A percentile compares a stretch with the other conserved stretches of the same genome.
Evolutionary conservation across 2,888 invertebrate genomes (phyloP).

Genomic region (Rhamnusium bicolor): DNA sequence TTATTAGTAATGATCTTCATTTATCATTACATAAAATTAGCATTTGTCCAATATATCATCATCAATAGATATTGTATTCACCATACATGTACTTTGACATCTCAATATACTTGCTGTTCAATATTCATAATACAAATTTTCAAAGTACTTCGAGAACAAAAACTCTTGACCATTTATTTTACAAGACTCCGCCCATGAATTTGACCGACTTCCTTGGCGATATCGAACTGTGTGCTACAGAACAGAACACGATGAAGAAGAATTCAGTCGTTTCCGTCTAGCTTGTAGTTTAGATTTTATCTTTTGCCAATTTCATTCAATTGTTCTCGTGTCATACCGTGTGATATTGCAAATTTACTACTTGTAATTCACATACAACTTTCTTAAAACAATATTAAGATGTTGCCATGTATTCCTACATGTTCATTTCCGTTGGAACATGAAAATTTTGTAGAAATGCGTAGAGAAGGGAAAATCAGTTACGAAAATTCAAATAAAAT

Average conservation of each 20-base stretch:
- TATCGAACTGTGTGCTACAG: not conserved
- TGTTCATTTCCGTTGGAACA: too few relatives aligned
- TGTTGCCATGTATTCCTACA: too few relatives aligned
- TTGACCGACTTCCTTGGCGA: conserved; percentile 9
- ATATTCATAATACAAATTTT: not conserved
- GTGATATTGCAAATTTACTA: conserved; percentile 8
- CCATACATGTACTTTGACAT: not conserved
- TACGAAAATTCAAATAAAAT: not conserved
- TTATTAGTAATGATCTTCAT: not conserved
- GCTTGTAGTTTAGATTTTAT: conserved; percentile 12
- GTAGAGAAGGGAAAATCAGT: too few relatives aligned
- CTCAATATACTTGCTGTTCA: not conserved
- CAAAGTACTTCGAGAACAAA: not conserved
- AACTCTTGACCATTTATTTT: not conserved
- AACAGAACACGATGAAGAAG: conserved; percentile 4
- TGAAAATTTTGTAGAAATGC: too few relatives aligned
- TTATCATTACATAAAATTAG: not conserved
- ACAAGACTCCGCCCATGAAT: not conserved
- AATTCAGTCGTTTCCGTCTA: conserved; percentile 7
- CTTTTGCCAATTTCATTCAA: not conserved
- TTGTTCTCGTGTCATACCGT: conserved; percentile 15
- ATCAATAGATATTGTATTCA: not conserved
- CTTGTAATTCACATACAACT: not conserved
- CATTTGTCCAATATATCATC: not conserved
- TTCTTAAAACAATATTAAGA: not conserved